Base-by-base conservation (phyloP, 2,797 vertebrate species). In the Eulemur rubriventer region DNA sequence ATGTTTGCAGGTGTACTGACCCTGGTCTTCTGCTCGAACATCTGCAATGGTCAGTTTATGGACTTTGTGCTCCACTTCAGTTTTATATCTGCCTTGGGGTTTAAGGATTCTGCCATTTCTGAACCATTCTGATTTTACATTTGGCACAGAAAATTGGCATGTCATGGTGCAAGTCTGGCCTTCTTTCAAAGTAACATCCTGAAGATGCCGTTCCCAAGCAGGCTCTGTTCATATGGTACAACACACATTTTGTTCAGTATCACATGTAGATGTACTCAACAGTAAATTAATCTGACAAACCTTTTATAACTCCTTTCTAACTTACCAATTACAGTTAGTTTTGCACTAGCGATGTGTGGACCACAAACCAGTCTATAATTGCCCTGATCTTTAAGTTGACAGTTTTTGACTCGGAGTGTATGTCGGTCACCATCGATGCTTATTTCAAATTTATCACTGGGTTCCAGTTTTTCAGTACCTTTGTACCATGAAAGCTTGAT, bases 401-500 rank as follows among this genome's bases (percentile, higher is more conserved):
- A 99, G 59, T 98, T 98, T 97, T 98, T 99, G 97, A 99, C 99
- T 98, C 98, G 99, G 91, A 99, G 98, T 91, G 98, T 98, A 98
- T 99, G 99, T 73, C 97, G 98, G 97, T 99, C 99, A 33, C 99
- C 99, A 41, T 99, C 98, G 85, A 99, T 98, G 97, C 97, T 99
- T 98, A 99, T 99, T 97, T 99, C 98, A 65, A 99, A 99, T 98
- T 99, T 99, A 95, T 99, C 98, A 94, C 95, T 99, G 75, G 98
- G 99, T 90, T 99, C 99, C 97, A 99, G 98, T 98, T 99, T 99
- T 98, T 99, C 99, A 2, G 99, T 99, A 93, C 99, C 99, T 97
- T 99, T 99, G 98, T 99, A 99, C 99, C 99, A 99, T 48, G 99
- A 99, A 82, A 99, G 99, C n/a, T 99, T 99, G 98, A 99, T 99